Conservation (phyloP, 2,888 invertebrate genomes). For the Sesia bembeciformis region DNA sequence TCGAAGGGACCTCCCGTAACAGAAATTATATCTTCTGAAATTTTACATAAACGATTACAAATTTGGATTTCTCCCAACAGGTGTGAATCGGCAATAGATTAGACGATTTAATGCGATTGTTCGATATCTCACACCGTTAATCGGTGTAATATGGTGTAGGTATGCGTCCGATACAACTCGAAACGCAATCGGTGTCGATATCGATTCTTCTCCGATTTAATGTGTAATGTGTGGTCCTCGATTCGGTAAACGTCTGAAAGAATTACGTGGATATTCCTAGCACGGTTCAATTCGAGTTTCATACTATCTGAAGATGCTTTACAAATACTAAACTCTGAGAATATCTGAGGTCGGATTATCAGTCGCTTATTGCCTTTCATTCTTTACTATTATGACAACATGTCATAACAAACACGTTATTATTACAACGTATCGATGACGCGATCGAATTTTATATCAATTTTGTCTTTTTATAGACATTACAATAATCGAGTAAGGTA, state of each 20-base stretch:
- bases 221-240: slow-evolving; percentile 49
- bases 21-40: slow-evolving; percentile 7
- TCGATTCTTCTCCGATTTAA: slow-evolving; percentile 33
- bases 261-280: slow-evolving; percentile 22
- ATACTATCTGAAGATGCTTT: not conserved
- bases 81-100: slow-evolving; percentile 42
- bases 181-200: slow-evolving; percentile 36
- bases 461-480: slow-evolving; percentile 25
- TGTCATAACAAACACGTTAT: slow-evolving; percentile 40
- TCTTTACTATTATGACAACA: slow-evolving; percentile 38
- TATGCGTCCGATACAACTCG: slow-evolving; percentile 32
- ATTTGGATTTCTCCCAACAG: slow-evolving; percentile 21
- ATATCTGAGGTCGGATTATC: not conserved
- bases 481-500: slow-evolving; percentile 1
- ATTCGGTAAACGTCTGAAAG: slow-evolving; percentile 25
- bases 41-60: slow-evolving; percentile 3
- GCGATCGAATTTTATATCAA: slow-evolving; percentile 25
- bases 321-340: not conserved
- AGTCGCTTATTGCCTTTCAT: not conserved
- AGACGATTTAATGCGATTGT: slow-evolving; percentile 39
- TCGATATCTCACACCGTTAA: slow-evolving; percentile 38
- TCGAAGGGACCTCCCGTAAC: too few species aligned
- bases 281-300: too few species aligned
- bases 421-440: slow-evolving; percentile 39
- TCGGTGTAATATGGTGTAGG: slow-evolving; percentile 42